Evolutionary conservation across 2,888 invertebrate genomes (phyloP), one percentile per base, ranked within the genome.

Genomic region (Choreutis nemorana): DNA sequence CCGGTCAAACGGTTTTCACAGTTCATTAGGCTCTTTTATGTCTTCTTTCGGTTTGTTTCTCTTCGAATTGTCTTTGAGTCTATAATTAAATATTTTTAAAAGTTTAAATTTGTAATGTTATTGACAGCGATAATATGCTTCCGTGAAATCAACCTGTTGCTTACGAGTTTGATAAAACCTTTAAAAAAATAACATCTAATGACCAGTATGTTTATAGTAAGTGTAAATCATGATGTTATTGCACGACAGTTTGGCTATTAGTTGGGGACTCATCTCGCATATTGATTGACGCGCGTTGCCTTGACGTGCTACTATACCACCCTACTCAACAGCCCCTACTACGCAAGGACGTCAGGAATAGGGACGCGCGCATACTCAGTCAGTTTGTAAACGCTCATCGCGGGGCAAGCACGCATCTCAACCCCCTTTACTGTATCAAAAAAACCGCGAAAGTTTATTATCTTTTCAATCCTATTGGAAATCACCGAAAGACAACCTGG

Each of bases 271-370:
- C 65, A 66, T 77, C 72, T 65, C 61, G 63, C 62, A 71, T 78
- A 78, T 78, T 78, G 77, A 78, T 78, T 77, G 75, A 75, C 66
- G 26, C n/a, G 66, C 61, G 57, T 60, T 57, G 61, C 62, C 61
- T 64, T 66, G 62, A 58, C 59, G 60, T 54, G 59, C 56, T 60
- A 54, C 67, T 49, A 66, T 58, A 62, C 65, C 75, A 73, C 73
- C 77, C 78, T 59, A 56, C 54, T 44, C 59, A 63, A 47, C 70
- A 66, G 61, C 72, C 78, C 77, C 72, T 65, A 67, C 59, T 51
- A 67, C 58, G 57, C 70, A 71, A 73, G 75, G 68, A 67, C 70
- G 63, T 53, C 61, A 67, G 73, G 75, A 73, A 67, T 55, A 71
- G 72, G 75, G 72, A 71, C 64, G 66, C 68, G 70, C 77, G 78